Evolutionary conservation across 2,888 invertebrate species (phyloP).

Genomic region (Blastobasis lacticolella): DNA sequence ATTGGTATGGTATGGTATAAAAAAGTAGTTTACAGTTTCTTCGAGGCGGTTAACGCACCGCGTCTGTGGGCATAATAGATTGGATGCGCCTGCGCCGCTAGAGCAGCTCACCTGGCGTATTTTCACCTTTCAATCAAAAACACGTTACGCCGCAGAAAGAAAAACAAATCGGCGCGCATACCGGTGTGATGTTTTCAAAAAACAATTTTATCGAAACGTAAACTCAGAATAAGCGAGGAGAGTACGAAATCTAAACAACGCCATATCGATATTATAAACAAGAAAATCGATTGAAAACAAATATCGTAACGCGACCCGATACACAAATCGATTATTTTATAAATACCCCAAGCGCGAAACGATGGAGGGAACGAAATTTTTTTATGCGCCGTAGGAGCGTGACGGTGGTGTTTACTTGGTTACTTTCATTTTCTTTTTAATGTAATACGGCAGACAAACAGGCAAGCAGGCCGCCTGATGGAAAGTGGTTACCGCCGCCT

Average conservation of each 20-base stretch:
- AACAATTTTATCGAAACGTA: slow-evolving; percentile 45
- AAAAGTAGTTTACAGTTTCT: no score
- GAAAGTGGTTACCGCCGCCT: no score
- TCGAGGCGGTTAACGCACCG: no score
- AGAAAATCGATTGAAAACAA: slow-evolving; percentile 56
- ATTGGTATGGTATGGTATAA: no score
- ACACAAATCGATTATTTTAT: slow-evolving; percentile 30
- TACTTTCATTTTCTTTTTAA: neutral
- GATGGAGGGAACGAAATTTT: neutral
- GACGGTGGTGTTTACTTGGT: neutral
- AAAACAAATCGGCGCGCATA: slow-evolving; percentile 11
- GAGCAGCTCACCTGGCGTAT: neutral
- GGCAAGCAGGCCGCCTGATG: no score
- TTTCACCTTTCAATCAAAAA: slow-evolving; percentile 3
- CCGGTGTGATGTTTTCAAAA: slow-evolving; percentile 42
- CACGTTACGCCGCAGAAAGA: slow-evolving; percentile 7
- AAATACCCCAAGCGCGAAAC: slow-evolving; percentile 18
- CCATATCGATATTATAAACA: slow-evolving; percentile 42
- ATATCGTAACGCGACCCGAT: slow-evolving; percentile 19
- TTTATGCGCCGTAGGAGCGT: neutral
- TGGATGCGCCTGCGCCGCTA: no score
- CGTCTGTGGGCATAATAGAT: no score
- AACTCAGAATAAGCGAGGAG: slow-evolving; percentile 45
- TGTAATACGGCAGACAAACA: no score
- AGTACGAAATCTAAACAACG: slow-evolving; percentile 26